Evolutionary conservation across 2,113 vertebrate genomes (phyloP).

Genomic region (Oceanites oceanicus): DNA sequence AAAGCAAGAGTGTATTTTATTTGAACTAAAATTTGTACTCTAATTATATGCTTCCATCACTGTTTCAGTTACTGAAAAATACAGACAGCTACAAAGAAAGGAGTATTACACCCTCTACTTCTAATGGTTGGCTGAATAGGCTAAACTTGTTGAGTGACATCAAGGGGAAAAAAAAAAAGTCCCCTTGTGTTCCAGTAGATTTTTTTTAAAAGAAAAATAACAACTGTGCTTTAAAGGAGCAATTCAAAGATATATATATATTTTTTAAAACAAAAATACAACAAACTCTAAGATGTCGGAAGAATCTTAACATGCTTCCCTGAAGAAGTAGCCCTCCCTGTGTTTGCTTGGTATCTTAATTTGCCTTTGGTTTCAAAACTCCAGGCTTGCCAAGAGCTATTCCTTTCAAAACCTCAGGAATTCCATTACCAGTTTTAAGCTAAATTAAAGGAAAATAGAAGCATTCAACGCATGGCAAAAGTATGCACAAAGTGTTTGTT

Average conservation of each 20-base stretch:
- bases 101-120: background rate
- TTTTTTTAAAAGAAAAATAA: background rate
- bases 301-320: conserved; percentile 59
- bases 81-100: background rate
- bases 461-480: conserved; percentile 68
- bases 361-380: conserved; percentile 72
- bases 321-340: conserved; percentile 61
- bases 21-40: background rate
- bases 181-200: background rate
- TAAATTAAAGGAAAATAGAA: conserved; percentile 77
- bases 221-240: background rate
- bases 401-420: conserved; percentile 80
- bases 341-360: conserved; percentile 75
- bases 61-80: background rate
- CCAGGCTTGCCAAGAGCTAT: conserved; percentile 70
- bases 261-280: conserved; percentile 31
- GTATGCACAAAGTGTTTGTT: conserved; percentile 73
- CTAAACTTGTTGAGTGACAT: background rate
- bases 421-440: conserved; percentile 78
- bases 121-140: conserved; percentile 8
- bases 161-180: background rate
- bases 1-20: background rate
- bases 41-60: background rate
- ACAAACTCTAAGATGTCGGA: conserved; percentile 48
- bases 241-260: background rate